Conservation (phyloP, 2,113 vertebrate species). For the Nesogale talazaci region DNA sequence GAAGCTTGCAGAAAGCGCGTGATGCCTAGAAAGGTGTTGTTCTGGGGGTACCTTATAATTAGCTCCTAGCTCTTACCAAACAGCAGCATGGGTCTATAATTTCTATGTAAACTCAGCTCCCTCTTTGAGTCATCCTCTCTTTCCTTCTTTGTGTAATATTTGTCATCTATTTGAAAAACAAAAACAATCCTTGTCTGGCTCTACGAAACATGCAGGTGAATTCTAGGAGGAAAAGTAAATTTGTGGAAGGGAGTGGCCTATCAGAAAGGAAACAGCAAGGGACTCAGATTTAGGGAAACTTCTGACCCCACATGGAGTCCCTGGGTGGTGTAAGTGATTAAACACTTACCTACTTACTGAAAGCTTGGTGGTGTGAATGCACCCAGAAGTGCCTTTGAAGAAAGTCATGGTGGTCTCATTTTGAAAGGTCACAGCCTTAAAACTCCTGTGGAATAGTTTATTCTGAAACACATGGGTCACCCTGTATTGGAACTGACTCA, state of each 20-base stretch:
- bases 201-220: neutral
- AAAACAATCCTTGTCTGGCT: neutral
- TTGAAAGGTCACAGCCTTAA: neutral
- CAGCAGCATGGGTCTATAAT: slow-evolving; percentile 40
- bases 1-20: slow-evolving; percentile 33
- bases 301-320: neutral
- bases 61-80: slow-evolving; percentile 53
- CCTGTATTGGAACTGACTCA: neutral
- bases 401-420: neutral
- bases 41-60: slow-evolving; percentile 62
- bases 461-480: neutral
- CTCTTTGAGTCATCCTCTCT: slow-evolving; percentile 15
- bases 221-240: neutral
- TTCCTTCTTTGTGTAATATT: slow-evolving; percentile 47
- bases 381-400: neutral
- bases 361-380: neutral
- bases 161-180: neutral
- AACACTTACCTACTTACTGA: neutral
- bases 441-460: neutral
- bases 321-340: neutral
- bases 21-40: slow-evolving; percentile 25
- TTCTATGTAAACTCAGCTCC: slow-evolving; percentile 49
- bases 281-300: neutral
- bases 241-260: neutral
- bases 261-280: neutral